Conservation (phyloP, 2,888 invertebrate species). For the Oxycera nigricornis region DNA sequence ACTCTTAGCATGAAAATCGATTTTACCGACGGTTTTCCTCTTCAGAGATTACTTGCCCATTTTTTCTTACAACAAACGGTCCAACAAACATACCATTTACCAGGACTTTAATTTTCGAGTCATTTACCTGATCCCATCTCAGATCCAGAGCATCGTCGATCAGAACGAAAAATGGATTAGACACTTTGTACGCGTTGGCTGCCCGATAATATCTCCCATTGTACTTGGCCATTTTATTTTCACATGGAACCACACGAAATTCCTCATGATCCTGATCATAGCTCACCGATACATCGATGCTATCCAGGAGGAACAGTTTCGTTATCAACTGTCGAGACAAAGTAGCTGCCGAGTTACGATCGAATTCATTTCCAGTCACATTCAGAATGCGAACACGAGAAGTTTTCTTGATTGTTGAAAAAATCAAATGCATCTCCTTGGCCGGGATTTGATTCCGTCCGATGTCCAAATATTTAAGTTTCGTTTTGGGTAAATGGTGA, state of each 20-base stretch:
- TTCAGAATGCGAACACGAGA: conserved; percentile 51
- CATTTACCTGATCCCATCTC: background rate
- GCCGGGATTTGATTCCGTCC: conserved; percentile 54
- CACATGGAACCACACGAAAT: conserved; percentile 54
- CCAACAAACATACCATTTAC: conserved; percentile 41
- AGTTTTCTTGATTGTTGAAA: conserved; percentile 55
- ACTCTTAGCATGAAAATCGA: no score
- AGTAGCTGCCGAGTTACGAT: conserved; percentile 51
- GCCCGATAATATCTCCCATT: conserved; percentile 40
- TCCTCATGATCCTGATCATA: conserved; percentile 52
- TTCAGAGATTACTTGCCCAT: no score
- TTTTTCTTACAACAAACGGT: conserved; percentile 29
- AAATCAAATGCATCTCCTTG: conserved; percentile 51
- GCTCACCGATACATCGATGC: conserved; percentile 52
- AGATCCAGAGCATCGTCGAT: conserved; percentile 14
- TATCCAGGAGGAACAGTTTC: conserved; percentile 50
- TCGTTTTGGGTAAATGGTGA: conserved; percentile 49
- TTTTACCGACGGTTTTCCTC: no score
- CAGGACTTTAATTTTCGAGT: conserved; percentile 22
- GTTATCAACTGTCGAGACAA: conserved; percentile 54
- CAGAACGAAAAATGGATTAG: conserved; percentile 32
- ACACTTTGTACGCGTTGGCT: conserved; percentile 1
- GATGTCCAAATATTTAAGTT: conserved; percentile 53
- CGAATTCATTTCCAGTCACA: conserved; percentile 55
- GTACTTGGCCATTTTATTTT: conserved; percentile 22